phyloP scores from a whole-genome alignment of 2,888 invertebrate species.

The Philopedon plagiatum region DNA sequence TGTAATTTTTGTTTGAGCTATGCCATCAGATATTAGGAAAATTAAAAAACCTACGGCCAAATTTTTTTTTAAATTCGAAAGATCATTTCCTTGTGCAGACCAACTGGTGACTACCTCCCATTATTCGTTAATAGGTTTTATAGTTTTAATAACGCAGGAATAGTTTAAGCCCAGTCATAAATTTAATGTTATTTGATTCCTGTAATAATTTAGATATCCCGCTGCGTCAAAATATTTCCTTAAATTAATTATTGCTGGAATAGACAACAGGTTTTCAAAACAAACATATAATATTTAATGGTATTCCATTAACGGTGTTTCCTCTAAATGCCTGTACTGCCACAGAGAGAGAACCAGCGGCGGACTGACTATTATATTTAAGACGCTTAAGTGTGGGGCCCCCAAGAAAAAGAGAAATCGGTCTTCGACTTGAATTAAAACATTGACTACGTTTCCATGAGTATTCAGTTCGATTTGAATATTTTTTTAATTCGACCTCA shows the following conservation, averaged over 20 bases:
- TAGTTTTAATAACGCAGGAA: conserved; percentile 30
- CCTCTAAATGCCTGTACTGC: conserved; percentile 3
- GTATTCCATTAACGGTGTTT: conserved; percentile 23
- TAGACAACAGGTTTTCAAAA: conserved; percentile 49
- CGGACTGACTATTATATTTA: too few relatives aligned
- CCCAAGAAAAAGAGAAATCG: too few relatives aligned
- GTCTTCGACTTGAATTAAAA: too few relatives aligned
- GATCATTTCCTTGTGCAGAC: too few relatives aligned
- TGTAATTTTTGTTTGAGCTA: too few relatives aligned
- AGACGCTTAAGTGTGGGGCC: too few relatives aligned
- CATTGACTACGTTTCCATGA: too few relatives aligned
- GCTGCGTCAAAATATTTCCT: conserved; percentile 63
- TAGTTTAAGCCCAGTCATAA: conserved; percentile 21
- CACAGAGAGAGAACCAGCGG: not conserved
- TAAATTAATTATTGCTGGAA: conserved; percentile 45
- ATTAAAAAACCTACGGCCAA: too few relatives aligned
- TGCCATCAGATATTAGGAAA: too few relatives aligned
- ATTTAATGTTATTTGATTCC: conserved; percentile 35
- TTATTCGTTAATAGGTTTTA: conserved; percentile 17
- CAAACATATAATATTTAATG: conserved; percentile 23
- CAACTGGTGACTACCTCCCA: not conserved
- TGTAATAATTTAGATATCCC: conserved; percentile 60
- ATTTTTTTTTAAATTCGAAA: too few relatives aligned
- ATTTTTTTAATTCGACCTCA: too few relatives aligned
- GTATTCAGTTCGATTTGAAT: too few relatives aligned